phyloP scores from a whole-genome alignment of 2,888 invertebrate species.

The Metallyticus violacea region DNA sequence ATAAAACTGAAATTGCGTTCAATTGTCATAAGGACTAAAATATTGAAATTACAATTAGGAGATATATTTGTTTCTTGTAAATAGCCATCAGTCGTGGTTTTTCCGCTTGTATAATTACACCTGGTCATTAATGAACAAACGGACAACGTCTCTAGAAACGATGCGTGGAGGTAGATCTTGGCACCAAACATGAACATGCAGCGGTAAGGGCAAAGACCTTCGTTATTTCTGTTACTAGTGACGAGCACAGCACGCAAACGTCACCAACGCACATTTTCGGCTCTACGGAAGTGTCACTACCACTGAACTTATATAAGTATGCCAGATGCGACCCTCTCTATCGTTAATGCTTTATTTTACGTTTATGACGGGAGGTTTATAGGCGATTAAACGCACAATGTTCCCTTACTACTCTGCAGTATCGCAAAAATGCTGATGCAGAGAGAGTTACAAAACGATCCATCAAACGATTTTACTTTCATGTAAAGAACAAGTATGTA shows the following conservation, averaged over 20 bases:
- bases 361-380: background rate
- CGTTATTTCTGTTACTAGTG: background rate
- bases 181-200: background rate
- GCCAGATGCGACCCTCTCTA: background rate
- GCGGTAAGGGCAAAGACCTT: background rate
- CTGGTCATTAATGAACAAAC: background rate
- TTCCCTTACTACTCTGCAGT: background rate
- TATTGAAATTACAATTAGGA: too few relatives aligned
- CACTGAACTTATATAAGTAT: background rate
- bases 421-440: too few relatives aligned
- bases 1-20: too few relatives aligned
- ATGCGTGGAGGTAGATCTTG: background rate
- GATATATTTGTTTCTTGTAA: too few relatives aligned
- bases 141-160: background rate
- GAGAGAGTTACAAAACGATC: too few relatives aligned
- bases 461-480: too few relatives aligned
- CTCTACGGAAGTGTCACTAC: background rate
- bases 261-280: background rate
- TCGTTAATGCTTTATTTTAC: background rate
- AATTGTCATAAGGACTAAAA: too few relatives aligned
- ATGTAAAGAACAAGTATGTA: too few relatives aligned
- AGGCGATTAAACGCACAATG: background rate
- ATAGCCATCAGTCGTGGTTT: too few relatives aligned
- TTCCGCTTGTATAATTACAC: background rate
- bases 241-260: background rate